These are phyloP conservation scores for Gastrophryne carolinensis DNA, from an alignment of 2,797 vertebrate species.

Conservation along the genomic window DNA sequence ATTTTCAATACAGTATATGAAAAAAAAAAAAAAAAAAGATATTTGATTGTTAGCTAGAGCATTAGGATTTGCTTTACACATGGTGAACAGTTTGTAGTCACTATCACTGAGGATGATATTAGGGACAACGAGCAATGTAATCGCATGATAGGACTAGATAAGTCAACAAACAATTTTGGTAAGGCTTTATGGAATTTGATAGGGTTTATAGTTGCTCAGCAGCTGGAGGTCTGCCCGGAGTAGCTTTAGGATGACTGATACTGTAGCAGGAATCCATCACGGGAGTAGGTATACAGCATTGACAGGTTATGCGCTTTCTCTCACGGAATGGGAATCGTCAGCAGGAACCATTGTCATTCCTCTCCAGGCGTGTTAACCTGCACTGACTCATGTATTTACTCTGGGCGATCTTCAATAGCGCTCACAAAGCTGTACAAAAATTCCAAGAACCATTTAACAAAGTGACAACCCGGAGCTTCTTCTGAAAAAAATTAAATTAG, in stretches of 20 bases:
- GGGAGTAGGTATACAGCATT: constrained; percentile 14
- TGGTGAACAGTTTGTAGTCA: too few relatives aligned
- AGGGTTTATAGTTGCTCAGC: not conserved
- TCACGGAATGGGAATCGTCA: constrained; percentile 12
- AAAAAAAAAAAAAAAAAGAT: too few relatives aligned
- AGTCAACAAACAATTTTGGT: too few relatives aligned
- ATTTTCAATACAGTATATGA: too few relatives aligned
- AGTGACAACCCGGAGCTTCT: not conserved
- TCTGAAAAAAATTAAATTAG: too few relatives aligned
- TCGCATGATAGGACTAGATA: too few relatives aligned
- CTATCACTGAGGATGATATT: too few relatives aligned
- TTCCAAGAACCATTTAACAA: constrained; percentile 1
- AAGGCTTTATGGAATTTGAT: not conserved
- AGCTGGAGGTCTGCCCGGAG: not conserved
- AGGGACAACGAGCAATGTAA: too few relatives aligned
- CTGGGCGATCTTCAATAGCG: not conserved
- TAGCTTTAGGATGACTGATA: constrained; percentile 20
- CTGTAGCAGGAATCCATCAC: constrained; percentile 37
- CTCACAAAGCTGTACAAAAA: constrained; percentile 29
- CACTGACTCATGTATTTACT: constrained; percentile 29
- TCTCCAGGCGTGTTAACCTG: constrained; percentile 3
- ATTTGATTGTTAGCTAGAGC: too few relatives aligned
- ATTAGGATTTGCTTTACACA: too few relatives aligned
- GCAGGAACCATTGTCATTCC: constrained; percentile 1
- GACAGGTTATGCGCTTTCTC: constrained; percentile 24